Conservation (phyloP, 2,797 vertebrate genomes). For the Alcedo quadribrachys region DNA sequence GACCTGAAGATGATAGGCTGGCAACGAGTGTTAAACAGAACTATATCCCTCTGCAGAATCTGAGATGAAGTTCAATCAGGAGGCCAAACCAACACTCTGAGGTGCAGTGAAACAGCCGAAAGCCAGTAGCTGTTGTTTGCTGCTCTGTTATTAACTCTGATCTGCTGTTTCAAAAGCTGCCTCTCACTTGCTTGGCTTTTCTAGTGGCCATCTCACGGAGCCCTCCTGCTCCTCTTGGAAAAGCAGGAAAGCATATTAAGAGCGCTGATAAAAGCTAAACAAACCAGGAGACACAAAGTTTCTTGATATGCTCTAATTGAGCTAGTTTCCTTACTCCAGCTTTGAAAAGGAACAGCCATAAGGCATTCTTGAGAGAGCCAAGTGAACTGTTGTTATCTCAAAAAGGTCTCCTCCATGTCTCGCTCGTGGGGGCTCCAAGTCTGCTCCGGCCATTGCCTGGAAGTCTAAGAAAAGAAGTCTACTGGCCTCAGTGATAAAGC, state of each 20-base stretch:
- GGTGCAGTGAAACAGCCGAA: not conserved
- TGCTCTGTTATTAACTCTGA: not conserved
- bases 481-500: constrained; percentile 77
- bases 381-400: constrained; percentile 75
- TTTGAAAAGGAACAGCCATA: constrained; percentile 70
- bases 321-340: constrained; percentile 70
- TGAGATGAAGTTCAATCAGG: not conserved
- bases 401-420: constrained; percentile 76
- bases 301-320: constrained; percentile 67
- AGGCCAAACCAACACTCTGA: not conserved
- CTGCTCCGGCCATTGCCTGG: constrained; percentile 78
- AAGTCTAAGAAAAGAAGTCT: constrained; percentile 75
- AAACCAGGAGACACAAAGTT: constrained; percentile 59
- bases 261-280: constrained; percentile 58
- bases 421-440: constrained; percentile 76
- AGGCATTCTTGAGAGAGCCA: constrained; percentile 68
- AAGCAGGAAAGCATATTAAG: constrained; percentile 61
- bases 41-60: not conserved
- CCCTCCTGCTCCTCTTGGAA: constrained; percentile 35
- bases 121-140: not conserved
- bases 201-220: not conserved
- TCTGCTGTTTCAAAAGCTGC: not conserved
- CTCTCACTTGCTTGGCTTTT: not conserved
- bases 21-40: not conserved
- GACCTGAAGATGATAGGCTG: not conserved